A percentile compares a stretch with the other conserved stretches of the same genome.
Evolutionary conservation across 1,140 invertebrate genomes (phyloP).

Genomic region (Drosophila repletoides): DNA sequence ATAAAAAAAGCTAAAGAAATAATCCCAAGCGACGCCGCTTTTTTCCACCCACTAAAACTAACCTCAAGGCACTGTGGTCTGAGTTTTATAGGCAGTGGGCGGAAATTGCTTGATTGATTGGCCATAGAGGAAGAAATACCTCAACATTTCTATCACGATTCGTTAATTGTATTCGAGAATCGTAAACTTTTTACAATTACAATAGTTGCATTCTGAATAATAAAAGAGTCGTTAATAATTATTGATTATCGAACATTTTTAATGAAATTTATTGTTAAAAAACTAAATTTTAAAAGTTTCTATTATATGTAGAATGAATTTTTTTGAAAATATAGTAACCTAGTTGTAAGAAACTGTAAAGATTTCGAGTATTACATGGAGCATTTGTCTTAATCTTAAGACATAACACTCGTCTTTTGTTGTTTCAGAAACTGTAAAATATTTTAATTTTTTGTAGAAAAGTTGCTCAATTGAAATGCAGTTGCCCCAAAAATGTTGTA

Average conservation of each 20-base stretch:
- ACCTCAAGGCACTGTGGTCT: conserved; percentile 16
- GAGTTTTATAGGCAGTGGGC: background rate
- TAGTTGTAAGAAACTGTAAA: no score
- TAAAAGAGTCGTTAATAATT: conserved; percentile 1
- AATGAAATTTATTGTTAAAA: no score
- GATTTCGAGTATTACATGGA: no score
- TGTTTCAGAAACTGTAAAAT: no score
- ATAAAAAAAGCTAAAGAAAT: background rate
- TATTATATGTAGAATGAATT: no score
- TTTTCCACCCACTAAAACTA: conserved; percentile 8
- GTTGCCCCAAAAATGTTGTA: conserved; percentile 6
- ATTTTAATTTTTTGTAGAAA: no score
- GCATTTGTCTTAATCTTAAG: no score
- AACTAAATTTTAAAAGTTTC: no score
- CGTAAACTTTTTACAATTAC: background rate
- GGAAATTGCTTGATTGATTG: background rate
- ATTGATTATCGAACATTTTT: conserved; percentile 22
- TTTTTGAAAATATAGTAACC: no score
- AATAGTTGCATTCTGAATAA: conserved; percentile 6
- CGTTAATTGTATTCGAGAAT: conserved; percentile 3
- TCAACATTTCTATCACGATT: background rate
- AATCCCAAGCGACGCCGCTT: background rate
- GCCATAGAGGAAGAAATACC: background rate
- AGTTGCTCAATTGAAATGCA: background rate
- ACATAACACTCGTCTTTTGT: no score